Base-by-base conservation (phyloP, 2,888 invertebrate species). In the Nezara viridula region DNA sequence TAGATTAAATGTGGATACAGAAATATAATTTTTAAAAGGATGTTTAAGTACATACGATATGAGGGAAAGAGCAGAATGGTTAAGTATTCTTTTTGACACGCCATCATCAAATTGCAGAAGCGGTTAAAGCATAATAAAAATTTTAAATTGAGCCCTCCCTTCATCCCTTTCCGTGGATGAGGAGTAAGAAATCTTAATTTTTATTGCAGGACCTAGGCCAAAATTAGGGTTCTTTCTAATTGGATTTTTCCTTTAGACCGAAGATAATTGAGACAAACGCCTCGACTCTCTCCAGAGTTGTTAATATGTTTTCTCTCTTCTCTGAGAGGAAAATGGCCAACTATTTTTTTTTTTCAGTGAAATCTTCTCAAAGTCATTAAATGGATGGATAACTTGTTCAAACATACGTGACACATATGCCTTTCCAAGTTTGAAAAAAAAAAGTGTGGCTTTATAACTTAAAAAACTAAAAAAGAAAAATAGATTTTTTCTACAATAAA, bases 171-270 rank as follows among this genome's bases (percentile, higher is more conserved):
- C 10, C 44, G 5, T 21, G 2, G 52, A 52, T 52, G 52, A 52
- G 19, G 52, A 52, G 52, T 52, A 52, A 52, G 52, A 52, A 52
- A 52, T 52, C 52, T 27, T 66, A 66, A 66, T 66, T 66, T 60
- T 66, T 66, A 66, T 66, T n/a, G n/a, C 27, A 66, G 66, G 10
- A 24, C 32, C 66, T 32, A 66, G 32, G 52, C 32, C 32, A 66
- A 66, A 66, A 32, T 66, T 66, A 66, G 66, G 66, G 27, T 21
- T 2, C 32, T 32, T 66, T 32, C 66, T 66, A 66, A 66, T 66
- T n/a, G 66, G 66, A 66, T 66, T 66, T 66, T 32, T 24, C 21
- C 32, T 66, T 66, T 27, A 52, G 66, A 66, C 66, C 27, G 66
- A n/a, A 6, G 16, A 32, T 32, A 66, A 66, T 66, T 66, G 24